Conservation (phyloP, 2,888 invertebrate genomes). For the Flabesymbios commensalis region DNA sequence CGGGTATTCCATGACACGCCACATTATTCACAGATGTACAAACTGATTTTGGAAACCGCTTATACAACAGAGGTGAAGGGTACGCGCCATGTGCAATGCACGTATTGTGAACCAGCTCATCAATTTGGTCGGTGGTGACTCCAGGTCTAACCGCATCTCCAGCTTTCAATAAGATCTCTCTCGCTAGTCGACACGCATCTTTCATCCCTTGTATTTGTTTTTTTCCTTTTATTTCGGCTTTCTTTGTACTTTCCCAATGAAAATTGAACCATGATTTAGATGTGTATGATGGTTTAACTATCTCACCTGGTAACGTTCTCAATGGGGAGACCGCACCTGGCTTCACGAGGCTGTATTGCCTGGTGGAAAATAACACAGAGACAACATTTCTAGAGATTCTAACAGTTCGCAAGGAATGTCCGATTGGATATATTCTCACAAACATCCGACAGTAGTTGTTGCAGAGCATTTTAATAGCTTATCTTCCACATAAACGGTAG, state of each 20-base stretch:
- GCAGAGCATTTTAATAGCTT: no score
- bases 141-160: slow-evolving; percentile 78
- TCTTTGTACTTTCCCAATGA: no score
- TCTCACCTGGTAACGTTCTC: not conserved
- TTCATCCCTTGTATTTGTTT: slow-evolving; percentile 67
- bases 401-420: no score
- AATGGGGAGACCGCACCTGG: slow-evolving; percentile 6
- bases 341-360: slow-evolving; percentile 12
- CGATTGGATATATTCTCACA: no score
- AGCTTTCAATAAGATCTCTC: slow-evolving; percentile 86
- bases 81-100: slow-evolving; percentile 81
- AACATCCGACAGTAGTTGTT: no score
- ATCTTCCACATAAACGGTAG: no score
- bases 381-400: no score
- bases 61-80: slow-evolving; percentile 97
- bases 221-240: slow-evolving; percentile 25
- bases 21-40: slow-evolving; percentile 77
- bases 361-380: no score
- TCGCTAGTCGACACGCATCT: slow-evolving; percentile 80
- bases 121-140: slow-evolving; percentile 95
- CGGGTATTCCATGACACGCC: slow-evolving; percentile 89
- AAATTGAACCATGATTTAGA: no score
- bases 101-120: slow-evolving; percentile 70
- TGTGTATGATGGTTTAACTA: not conserved
- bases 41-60: slow-evolving; percentile 96